These are phyloP conservation scores for Napeogenes inachia DNA, from an alignment of 2,888 invertebrate species.

Conservation along the genomic window DNA sequence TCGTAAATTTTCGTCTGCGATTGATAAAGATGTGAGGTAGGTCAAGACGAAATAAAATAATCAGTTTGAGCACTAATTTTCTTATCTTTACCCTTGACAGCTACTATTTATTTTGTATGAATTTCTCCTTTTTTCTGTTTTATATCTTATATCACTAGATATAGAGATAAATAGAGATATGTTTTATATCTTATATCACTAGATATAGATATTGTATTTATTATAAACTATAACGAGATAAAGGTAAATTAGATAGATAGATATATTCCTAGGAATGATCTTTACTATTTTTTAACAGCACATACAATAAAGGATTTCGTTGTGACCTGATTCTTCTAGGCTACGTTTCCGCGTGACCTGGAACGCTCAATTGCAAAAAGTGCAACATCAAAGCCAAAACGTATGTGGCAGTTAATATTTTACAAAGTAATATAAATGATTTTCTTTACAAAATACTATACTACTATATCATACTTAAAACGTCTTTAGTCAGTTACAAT, in stretches of 20 bases:
- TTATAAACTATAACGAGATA: no score
- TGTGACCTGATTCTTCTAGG: conserved; percentile 2
- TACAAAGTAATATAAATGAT: no score
- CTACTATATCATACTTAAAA: no score
- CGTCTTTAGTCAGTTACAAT: no score
- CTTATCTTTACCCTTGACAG: conserved; percentile 16
- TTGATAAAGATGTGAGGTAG: conserved; percentile 38
- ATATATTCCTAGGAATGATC: no score
- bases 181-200: no score
- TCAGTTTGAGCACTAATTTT: conserved; percentile 22
- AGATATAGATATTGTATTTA: no score
- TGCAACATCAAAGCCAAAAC: conserved; percentile 4
- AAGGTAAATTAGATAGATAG: no score
- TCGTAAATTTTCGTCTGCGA: conserved; percentile 21
- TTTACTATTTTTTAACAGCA: no score
- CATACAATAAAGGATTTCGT: background rate
- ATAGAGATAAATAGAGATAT: no score
- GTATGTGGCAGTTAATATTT: background rate
- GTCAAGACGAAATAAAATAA: conserved; percentile 34
- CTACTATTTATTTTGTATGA: background rate
- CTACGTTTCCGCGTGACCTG: conserved; percentile 1
- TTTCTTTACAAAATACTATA: no score
- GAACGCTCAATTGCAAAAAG: conserved; percentile 2
- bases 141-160: no score
- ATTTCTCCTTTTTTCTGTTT: background rate